These are phyloP conservation scores for Serrognathus titanus DNA, from an alignment of 2,888 invertebrate genomes.

Conservation along the genomic window DNA sequence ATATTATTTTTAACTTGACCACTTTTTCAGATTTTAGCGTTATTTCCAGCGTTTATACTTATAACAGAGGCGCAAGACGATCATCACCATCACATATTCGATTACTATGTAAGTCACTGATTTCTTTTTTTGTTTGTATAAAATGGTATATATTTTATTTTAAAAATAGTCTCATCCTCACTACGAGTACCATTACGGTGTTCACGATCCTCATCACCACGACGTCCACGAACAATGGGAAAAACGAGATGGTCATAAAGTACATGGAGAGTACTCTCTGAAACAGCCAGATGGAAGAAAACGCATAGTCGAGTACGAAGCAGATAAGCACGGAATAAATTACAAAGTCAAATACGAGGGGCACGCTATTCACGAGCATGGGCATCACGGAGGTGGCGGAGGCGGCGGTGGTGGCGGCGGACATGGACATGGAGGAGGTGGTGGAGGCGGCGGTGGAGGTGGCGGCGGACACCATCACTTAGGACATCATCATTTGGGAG, in stretches of 20 bases:
- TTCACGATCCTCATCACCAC: slow-evolving; percentile 42
- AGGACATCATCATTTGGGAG: too few relatives aligned
- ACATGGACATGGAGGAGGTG: background rate
- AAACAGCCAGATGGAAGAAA: slow-evolving; percentile 43
- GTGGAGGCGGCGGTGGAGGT: background rate
- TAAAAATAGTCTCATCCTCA: slow-evolving; percentile 37
- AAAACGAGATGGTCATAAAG: slow-evolving; percentile 38
- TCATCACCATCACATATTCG: background rate
- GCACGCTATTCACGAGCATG: slow-evolving; percentile 24
- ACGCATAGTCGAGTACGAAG: slow-evolving; percentile 43
- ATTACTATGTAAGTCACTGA: background rate
- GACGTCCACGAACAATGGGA: slow-evolving; percentile 44
- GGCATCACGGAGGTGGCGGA: slow-evolving; percentile 9
- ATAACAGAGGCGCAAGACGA: background rate
- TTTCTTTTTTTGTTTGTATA: background rate
- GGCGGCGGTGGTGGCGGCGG: slow-evolving; percentile 6
- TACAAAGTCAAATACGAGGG: slow-evolving; percentile 40
- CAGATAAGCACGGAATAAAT: slow-evolving; percentile 42
- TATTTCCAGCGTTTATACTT: background rate
- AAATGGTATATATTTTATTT: background rate
- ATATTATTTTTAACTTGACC: too few relatives aligned
- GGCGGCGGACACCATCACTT: slow-evolving; percentile 11
- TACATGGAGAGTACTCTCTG: slow-evolving; percentile 40
- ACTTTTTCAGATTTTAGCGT: too few relatives aligned
- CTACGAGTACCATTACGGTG: slow-evolving; percentile 43